Base-by-base conservation (phyloP, 2,888 invertebrate species). In the Sinhomidia bicolor region DNA sequence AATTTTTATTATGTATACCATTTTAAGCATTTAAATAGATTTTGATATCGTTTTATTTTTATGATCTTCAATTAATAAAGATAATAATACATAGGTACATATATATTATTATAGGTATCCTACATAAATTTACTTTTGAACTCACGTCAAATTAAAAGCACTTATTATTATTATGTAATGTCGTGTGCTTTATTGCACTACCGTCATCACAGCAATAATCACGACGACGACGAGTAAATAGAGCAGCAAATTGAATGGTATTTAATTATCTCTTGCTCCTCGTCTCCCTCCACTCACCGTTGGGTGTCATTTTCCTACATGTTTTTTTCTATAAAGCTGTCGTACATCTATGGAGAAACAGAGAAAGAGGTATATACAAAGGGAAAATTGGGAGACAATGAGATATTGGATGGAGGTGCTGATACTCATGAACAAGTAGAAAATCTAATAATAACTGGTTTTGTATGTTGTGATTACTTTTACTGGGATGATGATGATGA, bases 401-500 rank as follows among this genome's bases (percentile, higher is more conserved):
- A 26, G 10, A 23, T 17, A 5, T 12, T n/a, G 51, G 36, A 5
- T 62, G 7, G n/a, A 1, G 32, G 9, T 26, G 76, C 29, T 26
- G 51, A n/a, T 26, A 54, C 29, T 26, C 29, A n/a, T 6, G 51
- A 51, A 26, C 74, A 74, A 23, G 26, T 6, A 78, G 26, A 78
- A 78, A 78, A 78, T 78, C 76, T 78, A 78, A 78, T 78, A 78
- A 78, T 78, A 41, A 29, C 29, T 20, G 74, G 74, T 44, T 74
- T 36, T 78, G 51, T 32, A 44, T 47, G 54, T 78, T 54, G 23
- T 54, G 26, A 78, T 78, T 78, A 51, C 32, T 54, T 47, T 23
- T 74, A 5, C 74, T 14, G 1, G n/a, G 32, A 41, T 65, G 14
- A 23, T 71, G 41, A 47, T 78, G 51, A 78, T 78, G 76, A n/a